Conservation (phyloP, 2,797 vertebrate genomes). For the Pangasius larnaudii region DNA sequence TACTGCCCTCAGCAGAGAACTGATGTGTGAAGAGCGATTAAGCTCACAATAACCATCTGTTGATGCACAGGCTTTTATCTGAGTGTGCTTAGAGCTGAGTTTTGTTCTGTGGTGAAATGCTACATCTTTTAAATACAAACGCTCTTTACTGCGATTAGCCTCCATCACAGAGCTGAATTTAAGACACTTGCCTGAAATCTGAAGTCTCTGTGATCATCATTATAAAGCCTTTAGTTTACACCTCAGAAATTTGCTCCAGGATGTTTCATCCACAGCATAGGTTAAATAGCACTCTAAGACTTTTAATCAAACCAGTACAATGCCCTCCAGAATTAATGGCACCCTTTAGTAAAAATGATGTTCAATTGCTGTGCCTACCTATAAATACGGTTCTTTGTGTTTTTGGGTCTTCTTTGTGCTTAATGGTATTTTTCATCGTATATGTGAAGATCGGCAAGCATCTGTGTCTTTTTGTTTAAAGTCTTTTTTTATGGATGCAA, state of each 20-base stretch:
- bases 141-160: background rate
- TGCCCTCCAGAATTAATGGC: too few relatives aligned
- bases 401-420: background rate
- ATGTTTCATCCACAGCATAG: background rate
- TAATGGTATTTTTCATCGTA: background rate
- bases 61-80: slow-evolving; percentile 6
- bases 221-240: background rate
- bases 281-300: background rate
- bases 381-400: background rate
- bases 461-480: background rate
- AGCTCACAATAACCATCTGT: slow-evolving; percentile 20
- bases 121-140: background rate
- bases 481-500: background rate
- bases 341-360: background rate
- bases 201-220: background rate
- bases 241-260: background rate
- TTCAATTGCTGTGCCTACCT: background rate
- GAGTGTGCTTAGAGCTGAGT: background rate
- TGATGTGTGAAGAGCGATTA: slow-evolving; percentile 15
- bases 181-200: background rate
- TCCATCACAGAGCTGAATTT: background rate
- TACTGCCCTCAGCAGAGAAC: background rate
- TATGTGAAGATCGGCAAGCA: background rate
- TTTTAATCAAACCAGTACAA: background rate
- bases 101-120: background rate